Base-by-base conservation (phyloP, 2,888 invertebrate species). In the Ophion slaviceki region DNA sequence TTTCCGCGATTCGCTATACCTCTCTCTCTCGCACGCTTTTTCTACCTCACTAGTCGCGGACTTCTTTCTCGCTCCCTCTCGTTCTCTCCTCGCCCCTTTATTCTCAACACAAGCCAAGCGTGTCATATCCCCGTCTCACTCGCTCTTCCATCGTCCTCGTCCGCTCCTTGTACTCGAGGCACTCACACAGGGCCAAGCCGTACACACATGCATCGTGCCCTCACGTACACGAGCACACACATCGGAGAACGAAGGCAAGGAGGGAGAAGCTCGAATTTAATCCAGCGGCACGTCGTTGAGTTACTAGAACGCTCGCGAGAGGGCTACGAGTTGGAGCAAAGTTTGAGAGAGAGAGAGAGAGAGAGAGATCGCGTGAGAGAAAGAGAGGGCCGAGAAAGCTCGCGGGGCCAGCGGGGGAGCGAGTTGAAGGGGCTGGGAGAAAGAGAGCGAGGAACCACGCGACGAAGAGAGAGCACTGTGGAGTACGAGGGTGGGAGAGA, bases 301-400 rank as follows among this genome's bases (percentile, higher is more conserved):
- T 93, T 92, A 89, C 87, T 85, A 74, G 91, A 90, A 89, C 90
- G 89, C 90, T 90, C 93, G 91, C 90, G 91, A 91, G 93, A 92
- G 92, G 93, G 92, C 92, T 47, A 91, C 88, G 89, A 82, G 87
- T 86, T 89, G 86, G 87, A 87, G 85, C 77, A 66, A 85, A 80
- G 53, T 86, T 82, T 82, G 47, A 80, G 85, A 66, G 79, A 61
- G 70, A 75, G 78, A 57, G 24, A 80, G 47, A 80, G 85, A 66
- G 79, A 61, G 70, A 75, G 78, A 57, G 24, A 80, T 85, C 45
- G 67, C 32, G 32, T 84, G 81, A 77, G 78, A 76, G 74, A 32
- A 85, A 66, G 85, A 78, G 78, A 93, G 94, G 94, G 94, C 93
- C 92, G 85, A 91, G 93, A 94, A 94, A 94, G 92, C 91, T 91